A percentile compares a stretch with the other conserved stretches of the same genome.
phyloP scores from a whole-genome alignment of 2,888 invertebrate species.

The Tenthredo scrophulariae region DNA sequence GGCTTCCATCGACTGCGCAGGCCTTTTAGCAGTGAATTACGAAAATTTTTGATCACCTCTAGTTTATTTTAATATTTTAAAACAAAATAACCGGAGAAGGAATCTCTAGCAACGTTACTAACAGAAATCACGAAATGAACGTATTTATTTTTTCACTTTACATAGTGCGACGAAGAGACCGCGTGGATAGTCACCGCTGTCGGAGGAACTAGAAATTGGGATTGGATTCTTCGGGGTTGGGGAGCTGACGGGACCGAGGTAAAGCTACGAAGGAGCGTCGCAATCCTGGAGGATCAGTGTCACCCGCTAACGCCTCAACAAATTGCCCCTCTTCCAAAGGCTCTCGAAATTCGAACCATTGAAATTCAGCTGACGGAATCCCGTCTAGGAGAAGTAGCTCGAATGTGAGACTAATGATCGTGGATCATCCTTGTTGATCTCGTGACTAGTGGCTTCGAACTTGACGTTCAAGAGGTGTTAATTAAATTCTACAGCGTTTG shows the following conservation, averaged over 20 bases:
- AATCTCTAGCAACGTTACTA: background rate
- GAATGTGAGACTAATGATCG: constrained; percentile 38
- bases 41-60: background rate
- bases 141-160: background rate
- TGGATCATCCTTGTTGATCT: background rate
- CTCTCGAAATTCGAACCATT: constrained; percentile 62
- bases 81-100: too few species aligned
- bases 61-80: too few species aligned
- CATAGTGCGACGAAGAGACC: constrained; percentile 64
- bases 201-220: constrained; percentile 62
- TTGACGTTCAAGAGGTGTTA: background rate
- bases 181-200: constrained; percentile 65
- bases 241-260: constrained; percentile 65
- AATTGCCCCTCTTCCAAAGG: constrained; percentile 66
- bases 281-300: constrained; percentile 65
- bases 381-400: constrained; percentile 58
- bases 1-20: background rate
- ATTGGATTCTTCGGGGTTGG: constrained; percentile 70
- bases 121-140: background rate
- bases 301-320: constrained; percentile 61
- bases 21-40: background rate
- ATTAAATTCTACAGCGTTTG: background rate
- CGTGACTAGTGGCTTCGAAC: background rate
- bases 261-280: constrained; percentile 65
- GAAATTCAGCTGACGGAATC: constrained; percentile 63